Evolutionary conservation across 1,140 invertebrate genomes (phyloP).

Genomic region (Apis dorsata): DNA sequence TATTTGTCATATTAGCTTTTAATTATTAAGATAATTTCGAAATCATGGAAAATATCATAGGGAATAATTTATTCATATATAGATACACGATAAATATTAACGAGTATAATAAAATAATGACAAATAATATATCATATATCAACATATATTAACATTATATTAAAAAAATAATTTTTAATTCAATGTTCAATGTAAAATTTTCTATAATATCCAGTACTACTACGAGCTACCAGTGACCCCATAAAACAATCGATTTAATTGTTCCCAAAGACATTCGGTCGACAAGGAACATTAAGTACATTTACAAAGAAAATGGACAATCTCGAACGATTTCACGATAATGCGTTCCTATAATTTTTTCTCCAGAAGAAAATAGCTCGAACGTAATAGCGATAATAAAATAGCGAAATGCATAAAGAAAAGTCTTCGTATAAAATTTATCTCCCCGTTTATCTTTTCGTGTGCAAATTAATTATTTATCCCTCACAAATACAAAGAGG

Average conservation of each 20-base stretch:
- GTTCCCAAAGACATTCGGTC: background rate
- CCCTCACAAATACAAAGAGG: too few species aligned
- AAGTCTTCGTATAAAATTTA: too few species aligned
- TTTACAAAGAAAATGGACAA: conserved; percentile 28
- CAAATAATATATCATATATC: background rate
- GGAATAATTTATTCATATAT: too few species aligned
- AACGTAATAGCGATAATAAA: background rate
- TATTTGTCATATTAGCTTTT: background rate
- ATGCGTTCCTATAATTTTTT: background rate
- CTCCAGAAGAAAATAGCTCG: background rate
- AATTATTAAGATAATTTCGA: background rate
- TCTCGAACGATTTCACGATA: conserved; percentile 15
- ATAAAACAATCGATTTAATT: conserved; percentile 32
- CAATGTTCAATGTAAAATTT: background rate
- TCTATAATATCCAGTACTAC: background rate
- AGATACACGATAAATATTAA: background rate
- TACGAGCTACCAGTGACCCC: background rate
- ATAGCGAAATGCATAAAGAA: background rate
- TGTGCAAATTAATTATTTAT: too few species aligned
- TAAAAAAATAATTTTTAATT: too few species aligned
- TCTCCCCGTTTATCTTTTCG: too few species aligned
- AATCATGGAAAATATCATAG: background rate
- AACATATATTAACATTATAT: too few species aligned
- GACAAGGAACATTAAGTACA: conserved; percentile 28
- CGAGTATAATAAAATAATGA: background rate